These are phyloP conservation scores for Aethes cnicana DNA, from an alignment of 2,888 invertebrate genomes.

Conservation along the genomic window DNA sequence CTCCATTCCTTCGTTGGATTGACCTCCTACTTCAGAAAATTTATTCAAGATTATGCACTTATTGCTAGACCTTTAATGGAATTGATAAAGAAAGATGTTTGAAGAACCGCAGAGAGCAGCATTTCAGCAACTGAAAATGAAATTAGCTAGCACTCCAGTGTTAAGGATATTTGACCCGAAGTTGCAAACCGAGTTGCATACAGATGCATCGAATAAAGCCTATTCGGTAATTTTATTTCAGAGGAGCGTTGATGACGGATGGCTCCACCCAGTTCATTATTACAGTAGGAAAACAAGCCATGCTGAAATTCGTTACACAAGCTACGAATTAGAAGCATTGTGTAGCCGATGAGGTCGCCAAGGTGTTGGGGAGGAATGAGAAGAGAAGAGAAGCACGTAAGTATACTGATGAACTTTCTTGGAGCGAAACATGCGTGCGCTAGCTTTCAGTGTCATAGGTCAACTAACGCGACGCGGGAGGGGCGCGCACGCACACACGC, in stretches of 20 bases:
- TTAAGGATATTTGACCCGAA: conserved; percentile 33
- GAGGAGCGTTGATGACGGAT: background rate
- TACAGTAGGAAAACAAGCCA: conserved; percentile 13
- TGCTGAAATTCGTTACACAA: background rate
- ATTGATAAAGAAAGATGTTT: conserved; percentile 36
- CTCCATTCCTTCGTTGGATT: conserved; percentile 36
- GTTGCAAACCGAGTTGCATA: conserved; percentile 37
- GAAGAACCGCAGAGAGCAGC: conserved; percentile 26
- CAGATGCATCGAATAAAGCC: conserved; percentile 13
- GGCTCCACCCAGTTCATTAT: conserved; percentile 18
- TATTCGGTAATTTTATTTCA: conserved; percentile 3
- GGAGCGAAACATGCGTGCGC: background rate
- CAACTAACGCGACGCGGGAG: too few species aligned
- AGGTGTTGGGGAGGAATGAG: too few species aligned
- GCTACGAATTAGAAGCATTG: conserved; percentile 35
- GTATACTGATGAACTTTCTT: too few species aligned
- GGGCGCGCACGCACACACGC: background rate
- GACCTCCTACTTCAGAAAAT: conserved; percentile 35
- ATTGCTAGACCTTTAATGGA: conserved; percentile 39
- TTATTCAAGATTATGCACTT: conserved; percentile 34
- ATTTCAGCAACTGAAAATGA: conserved; percentile 34
- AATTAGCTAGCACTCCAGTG: conserved; percentile 26
- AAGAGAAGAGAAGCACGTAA: too few species aligned
- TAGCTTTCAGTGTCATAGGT: background rate
- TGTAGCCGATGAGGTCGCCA: background rate